Conservation (phyloP, 1,140 invertebrate species). For the Plectrocnemia conspersa region DNA sequence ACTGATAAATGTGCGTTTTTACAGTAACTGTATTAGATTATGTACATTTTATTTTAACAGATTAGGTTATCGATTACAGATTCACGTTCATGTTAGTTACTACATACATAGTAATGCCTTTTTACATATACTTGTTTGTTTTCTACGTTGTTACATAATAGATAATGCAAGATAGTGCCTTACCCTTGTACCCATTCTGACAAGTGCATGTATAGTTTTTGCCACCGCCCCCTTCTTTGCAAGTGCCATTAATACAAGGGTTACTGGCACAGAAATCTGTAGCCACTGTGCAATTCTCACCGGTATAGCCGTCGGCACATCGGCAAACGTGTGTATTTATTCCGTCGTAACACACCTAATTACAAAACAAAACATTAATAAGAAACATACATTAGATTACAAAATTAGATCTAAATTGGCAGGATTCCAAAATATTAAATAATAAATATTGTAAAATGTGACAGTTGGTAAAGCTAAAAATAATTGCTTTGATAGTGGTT, state of each 20-base stretch:
- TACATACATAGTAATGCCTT: no score
- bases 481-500: constrained; percentile 33
- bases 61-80: no score
- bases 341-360: constrained; percentile 30
- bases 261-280: constrained; percentile 53
- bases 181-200: constrained; percentile 43
- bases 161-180: constrained; percentile 1
- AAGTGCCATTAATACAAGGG: constrained; percentile 55
- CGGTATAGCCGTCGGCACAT: constrained; percentile 73
- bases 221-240: constrained; percentile 46
- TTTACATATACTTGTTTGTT: neutral
- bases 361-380: no score
- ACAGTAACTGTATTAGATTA: no score
- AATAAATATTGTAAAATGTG: constrained; percentile 48
- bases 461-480: constrained; percentile 49
- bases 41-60: no score
- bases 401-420: no score
- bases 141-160: neutral
- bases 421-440: neutral
- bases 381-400: no score
- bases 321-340: constrained; percentile 58
- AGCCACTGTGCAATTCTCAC: constrained; percentile 59
- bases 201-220: constrained; percentile 58
- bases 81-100: no score
- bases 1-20: no score